Conservation (phyloP, 2,888 invertebrate species). For the Alloscopus bannaensis region DNA sequence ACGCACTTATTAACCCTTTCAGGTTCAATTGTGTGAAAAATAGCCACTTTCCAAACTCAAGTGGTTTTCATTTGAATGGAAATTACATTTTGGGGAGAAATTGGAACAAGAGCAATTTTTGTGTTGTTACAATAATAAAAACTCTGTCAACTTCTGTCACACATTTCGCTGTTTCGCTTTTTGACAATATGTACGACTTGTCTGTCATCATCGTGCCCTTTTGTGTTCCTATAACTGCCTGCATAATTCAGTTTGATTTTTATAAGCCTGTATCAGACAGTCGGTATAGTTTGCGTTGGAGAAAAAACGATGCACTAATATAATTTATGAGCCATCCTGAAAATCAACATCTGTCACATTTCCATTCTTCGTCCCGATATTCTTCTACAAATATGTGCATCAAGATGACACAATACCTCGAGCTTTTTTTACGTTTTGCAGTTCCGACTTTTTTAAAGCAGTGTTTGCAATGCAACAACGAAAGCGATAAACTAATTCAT, state of each 20-base stretch:
- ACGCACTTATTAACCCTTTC: no score
- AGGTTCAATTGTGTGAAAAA: slow-evolving; percentile 26
- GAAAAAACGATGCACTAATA: slow-evolving; percentile 51
- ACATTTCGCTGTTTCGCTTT: no score
- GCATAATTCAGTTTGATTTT: no score
- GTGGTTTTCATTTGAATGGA: slow-evolving; percentile 27
- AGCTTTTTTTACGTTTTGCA: not conserved
- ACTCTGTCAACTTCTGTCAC: slow-evolving; percentile 21
- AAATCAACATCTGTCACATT: slow-evolving; percentile 72
- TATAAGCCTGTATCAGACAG: no score
- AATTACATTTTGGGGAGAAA: slow-evolving; percentile 1
- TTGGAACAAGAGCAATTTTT: slow-evolving; percentile 52
- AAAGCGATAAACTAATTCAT: no score
- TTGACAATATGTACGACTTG: no score
- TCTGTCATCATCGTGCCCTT: no score
- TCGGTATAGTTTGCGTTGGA: slow-evolving; percentile 25
- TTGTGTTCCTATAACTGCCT: no score
- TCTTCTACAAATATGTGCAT: slow-evolving; percentile 24
- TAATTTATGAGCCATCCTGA: slow-evolving; percentile 70
- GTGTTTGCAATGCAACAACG: no score
- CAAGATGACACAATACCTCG: not conserved
- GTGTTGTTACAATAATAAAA: no score
- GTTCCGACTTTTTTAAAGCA: not conserved
- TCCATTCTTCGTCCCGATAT: no score
- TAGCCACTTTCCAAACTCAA: slow-evolving; percentile 28